These are phyloP conservation scores for Temnopleurus reevesii DNA, from an alignment of 53 echinoderm and acorn worm species.

Conservation along the genomic window DNA sequence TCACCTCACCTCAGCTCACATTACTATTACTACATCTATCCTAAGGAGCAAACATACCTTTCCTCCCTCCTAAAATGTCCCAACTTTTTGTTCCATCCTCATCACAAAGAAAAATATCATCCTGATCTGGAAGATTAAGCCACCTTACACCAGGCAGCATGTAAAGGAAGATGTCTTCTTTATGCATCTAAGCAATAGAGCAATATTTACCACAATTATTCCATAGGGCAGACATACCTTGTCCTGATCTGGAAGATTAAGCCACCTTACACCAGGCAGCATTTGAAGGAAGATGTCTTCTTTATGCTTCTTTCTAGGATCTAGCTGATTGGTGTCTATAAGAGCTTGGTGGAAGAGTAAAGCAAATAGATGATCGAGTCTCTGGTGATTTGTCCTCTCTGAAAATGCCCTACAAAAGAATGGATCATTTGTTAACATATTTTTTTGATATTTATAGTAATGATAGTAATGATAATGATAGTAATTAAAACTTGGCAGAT, in stretches of 20 bases:
- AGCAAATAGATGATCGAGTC: slow-evolving; percentile 88
- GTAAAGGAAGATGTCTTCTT: slow-evolving; percentile 82
- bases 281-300: slow-evolving; percentile 82
- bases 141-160: slow-evolving; percentile 91
- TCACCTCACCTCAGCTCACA: too few species aligned
- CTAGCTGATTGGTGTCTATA: slow-evolving; percentile 47
- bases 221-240: slow-evolving; percentile 67
- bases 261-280: slow-evolving; percentile 92
- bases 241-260: slow-evolving; percentile 86
- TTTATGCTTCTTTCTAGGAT: slow-evolving; percentile 65
- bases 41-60: slow-evolving; percentile 66
- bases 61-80: too few species aligned
- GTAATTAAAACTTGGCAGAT: too few species aligned
- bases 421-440: too few species aligned
- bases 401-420: slow-evolving; percentile 71
- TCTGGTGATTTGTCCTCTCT: slow-evolving; percentile 72
- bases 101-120: too few species aligned
- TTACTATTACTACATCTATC: background rate
- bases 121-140: slow-evolving; percentile 88
- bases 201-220: background rate
- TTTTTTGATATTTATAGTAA: too few species aligned
- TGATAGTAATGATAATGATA: too few species aligned
- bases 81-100: too few species aligned
- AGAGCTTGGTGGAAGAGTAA: slow-evolving; percentile 85
- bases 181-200: slow-evolving; percentile 58